Evolutionary conservation across 2,888 invertebrate genomes (phyloP).

Genomic region (Endotricha flammealis): DNA sequence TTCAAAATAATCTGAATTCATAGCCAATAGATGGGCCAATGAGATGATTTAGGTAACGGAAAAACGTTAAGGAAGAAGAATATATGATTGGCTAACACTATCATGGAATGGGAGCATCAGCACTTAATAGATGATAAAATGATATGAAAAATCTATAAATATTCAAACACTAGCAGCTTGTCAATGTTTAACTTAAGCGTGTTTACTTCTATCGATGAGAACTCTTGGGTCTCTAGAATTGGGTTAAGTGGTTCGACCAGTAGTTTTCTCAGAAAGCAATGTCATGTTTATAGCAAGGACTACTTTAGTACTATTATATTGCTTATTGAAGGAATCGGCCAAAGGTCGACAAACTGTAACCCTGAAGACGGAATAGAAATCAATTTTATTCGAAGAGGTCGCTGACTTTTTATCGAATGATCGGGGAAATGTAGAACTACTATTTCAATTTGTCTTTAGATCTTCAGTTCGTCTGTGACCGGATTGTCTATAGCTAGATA

Average conservation of each 20-base stretch:
- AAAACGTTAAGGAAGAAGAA: too few species aligned
- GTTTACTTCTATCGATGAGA: too few species aligned
- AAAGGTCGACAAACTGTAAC: not conserved
- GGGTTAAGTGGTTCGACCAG: constrained; percentile 30
- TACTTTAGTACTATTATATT: constrained; percentile 13
- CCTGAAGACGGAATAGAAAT: constrained; percentile 4
- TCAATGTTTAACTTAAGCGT: too few species aligned
- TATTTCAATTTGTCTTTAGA: not conserved
- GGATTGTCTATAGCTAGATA: not conserved
- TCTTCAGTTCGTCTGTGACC: not conserved
- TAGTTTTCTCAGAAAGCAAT: constrained; percentile 21
- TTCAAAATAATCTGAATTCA: too few species aligned
- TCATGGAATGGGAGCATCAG: too few species aligned
- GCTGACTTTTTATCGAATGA: not conserved
- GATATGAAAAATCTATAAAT: too few species aligned
- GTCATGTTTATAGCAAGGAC: constrained; percentile 19
- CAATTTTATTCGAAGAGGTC: constrained; percentile 3
- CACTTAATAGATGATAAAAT: too few species aligned
- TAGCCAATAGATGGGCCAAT: too few species aligned
- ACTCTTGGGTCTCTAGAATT: constrained; percentile 23
- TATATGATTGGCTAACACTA: too few species aligned
- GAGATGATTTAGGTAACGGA: too few species aligned
- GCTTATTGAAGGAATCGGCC: constrained; percentile 6
- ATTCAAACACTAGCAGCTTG: too few species aligned
- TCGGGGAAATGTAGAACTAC: not conserved